phyloP scores from a whole-genome alignment of 30 jellyfish, hydroid and myxozoan species.

The Turritopsis dohrnii region DNA sequence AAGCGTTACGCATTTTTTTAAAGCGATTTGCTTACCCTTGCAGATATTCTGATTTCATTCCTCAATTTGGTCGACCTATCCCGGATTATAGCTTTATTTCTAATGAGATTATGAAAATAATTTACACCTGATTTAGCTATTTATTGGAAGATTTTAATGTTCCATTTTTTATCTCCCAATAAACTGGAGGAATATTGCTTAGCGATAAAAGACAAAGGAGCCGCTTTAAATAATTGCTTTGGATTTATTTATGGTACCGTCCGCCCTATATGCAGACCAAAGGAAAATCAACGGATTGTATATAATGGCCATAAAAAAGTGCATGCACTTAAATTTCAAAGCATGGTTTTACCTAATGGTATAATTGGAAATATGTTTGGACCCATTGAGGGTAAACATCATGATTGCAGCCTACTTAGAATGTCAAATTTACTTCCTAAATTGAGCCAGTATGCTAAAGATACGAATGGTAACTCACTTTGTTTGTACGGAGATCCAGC shows the following conservation, averaged over 20 bases:
- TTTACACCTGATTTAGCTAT: constrained; percentile 16
- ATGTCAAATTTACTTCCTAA: constrained; percentile 34
- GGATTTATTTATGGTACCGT: constrained; percentile 33
- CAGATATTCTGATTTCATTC: constrained; percentile 44
- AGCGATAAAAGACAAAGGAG: constrained; percentile 13
- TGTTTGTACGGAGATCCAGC: constrained; percentile 46
- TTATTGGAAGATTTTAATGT: constrained; percentile 30
- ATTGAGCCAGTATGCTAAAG: constrained; percentile 20
- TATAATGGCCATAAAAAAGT: constrained; percentile 29
- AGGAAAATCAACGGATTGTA: constrained; percentile 11
- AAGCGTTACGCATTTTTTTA: too few species aligned
- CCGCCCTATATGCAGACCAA: constrained; percentile 7
- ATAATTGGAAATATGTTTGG: constrained; percentile 19
- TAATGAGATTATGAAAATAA: constrained; percentile 16
- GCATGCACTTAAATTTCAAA: constrained; percentile 34
- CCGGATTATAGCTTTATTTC: constrained; percentile 27
- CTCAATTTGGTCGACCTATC: constrained; percentile 44
- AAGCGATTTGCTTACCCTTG: constrained; percentile 58
- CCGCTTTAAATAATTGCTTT: constrained; percentile 23
- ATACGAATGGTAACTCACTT: constrained; percentile 20
- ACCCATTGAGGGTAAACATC: constrained; percentile 30
- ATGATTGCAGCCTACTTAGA: constrained; percentile 27
- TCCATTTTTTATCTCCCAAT: constrained; percentile 19
- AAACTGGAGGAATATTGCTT: constrained; percentile 21
- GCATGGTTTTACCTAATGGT: constrained; percentile 9